These are phyloP conservation scores for Hirtodrosophila alboralis DNA, from an alignment of 2,888 invertebrate genomes.

Conservation along the genomic window DNA sequence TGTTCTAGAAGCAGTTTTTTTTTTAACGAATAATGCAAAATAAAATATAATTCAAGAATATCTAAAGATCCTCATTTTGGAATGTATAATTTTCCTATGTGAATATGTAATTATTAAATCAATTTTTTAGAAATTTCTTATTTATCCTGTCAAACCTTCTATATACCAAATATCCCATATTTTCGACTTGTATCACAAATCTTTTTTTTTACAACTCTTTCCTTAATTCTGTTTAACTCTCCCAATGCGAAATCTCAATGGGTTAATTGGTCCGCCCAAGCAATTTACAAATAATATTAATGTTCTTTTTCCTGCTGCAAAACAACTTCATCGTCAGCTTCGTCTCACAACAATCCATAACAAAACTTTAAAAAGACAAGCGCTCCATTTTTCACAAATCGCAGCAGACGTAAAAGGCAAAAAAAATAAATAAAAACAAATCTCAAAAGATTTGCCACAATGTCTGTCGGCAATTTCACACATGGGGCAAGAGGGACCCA, in stretches of 20 bases:
- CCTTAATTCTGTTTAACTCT: not conserved
- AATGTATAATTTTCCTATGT: too few relatives aligned
- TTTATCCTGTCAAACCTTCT: too few relatives aligned
- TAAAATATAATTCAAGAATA: too few relatives aligned
- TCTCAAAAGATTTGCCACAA: constrained; percentile 28
- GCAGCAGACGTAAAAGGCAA: constrained; percentile 16
- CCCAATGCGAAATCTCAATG: constrained; percentile 17
- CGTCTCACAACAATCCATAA: not conserved
- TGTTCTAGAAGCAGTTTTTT: too few relatives aligned
- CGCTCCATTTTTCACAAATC: constrained; percentile 38
- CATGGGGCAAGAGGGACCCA: constrained; percentile 56
- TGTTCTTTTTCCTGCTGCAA: constrained; percentile 19
- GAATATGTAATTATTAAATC: too few relatives aligned
- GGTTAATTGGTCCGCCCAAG: constrained; percentile 46
- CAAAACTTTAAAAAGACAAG: constrained; percentile 6
- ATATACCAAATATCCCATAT: not conserved
- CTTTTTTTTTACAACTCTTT: not conserved
- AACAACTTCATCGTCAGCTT: constrained; percentile 28
- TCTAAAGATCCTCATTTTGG: too few relatives aligned
- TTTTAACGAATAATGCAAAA: too few relatives aligned
- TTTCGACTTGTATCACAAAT: not conserved
- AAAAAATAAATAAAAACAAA: too few relatives aligned
- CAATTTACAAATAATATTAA: constrained; percentile 50
- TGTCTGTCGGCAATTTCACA: constrained; percentile 67
- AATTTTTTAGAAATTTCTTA: too few relatives aligned